Percentiles rank a stretch among this genome's conserved stretches.
These are phyloP conservation scores for Halictus ligatus DNA, from an alignment of 2,888 invertebrate genomes.

Conservation along the genomic window DNA sequence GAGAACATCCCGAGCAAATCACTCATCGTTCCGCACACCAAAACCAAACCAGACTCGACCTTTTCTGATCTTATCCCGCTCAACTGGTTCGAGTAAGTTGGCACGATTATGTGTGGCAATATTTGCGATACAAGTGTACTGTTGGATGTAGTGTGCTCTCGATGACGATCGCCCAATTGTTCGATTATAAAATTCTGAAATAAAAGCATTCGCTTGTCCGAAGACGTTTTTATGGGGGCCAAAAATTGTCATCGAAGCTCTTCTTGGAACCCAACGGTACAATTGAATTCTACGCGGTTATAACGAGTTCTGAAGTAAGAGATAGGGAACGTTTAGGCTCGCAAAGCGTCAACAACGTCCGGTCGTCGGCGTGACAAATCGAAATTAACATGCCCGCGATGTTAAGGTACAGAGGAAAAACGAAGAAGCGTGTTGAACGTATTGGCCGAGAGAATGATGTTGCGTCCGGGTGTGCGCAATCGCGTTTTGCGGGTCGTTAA, in stretches of 20 bases:
- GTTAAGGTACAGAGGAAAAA: neutral
- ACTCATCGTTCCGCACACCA: neutral
- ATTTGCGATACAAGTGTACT: neutral
- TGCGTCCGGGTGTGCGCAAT: slow-evolving; percentile 14
- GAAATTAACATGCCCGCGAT: neutral
- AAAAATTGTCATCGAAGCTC: too few species aligned
- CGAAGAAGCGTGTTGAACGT: neutral
- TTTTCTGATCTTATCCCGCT: neutral
- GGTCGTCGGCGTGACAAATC: slow-evolving; percentile 30
- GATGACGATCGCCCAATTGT: too few species aligned
- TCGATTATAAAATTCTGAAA: too few species aligned
- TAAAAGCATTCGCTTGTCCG: too few species aligned
- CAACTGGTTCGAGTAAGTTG: neutral
- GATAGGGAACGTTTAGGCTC: neutral
- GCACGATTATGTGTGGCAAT: neutral
- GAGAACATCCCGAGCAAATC: slow-evolving; percentile 9
- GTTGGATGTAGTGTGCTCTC: too few species aligned
- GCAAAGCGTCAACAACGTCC: neutral
- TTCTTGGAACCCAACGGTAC: too few species aligned
- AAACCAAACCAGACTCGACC: neutral
- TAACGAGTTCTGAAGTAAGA: neutral
- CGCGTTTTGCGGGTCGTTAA: slow-evolving; percentile 26
- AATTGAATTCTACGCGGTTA: too few species aligned
- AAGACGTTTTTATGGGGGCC: too few species aligned
- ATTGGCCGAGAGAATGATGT: neutral